phyloP scores from a whole-genome alignment of 2,888 invertebrate genomes.

The Molorchus minor region DNA sequence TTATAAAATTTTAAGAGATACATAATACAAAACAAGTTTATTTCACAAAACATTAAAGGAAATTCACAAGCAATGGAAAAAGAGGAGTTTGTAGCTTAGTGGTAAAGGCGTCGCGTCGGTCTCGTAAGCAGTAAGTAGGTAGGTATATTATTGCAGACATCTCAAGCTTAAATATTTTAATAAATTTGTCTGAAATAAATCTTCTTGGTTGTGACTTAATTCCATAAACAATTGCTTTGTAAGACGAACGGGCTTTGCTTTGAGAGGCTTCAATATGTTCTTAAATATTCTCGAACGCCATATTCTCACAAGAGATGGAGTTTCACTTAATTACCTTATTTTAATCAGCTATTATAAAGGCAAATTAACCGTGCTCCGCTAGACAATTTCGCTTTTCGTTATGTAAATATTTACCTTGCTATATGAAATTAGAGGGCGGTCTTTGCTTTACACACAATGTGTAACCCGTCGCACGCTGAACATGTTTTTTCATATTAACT shows the following conservation, averaged over 20 bases:
- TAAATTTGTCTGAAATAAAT: background rate
- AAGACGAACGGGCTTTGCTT: constrained; percentile 8
- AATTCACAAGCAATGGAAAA: no score
- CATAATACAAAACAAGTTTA: no score
- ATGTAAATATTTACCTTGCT: background rate
- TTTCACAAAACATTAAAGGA: no score
- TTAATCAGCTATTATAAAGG: constrained; percentile 12
- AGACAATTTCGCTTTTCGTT: background rate
- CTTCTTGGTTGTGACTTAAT: constrained; percentile 1
- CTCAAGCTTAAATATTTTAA: no score
- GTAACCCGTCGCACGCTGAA: no score
- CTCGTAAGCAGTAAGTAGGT: no score
- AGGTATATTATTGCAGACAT: no score
- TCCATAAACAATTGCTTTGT: constrained; percentile 2
- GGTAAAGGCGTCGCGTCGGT: no score
- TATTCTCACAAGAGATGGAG: background rate
- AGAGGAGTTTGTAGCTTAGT: no score
- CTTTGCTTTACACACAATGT: no score
- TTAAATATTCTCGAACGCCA: constrained; percentile 18
- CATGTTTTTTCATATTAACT: no score
- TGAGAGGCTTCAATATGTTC: constrained; percentile 17
- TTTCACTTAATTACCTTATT: constrained; percentile 14
- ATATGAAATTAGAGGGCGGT: background rate
- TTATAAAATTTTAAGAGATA: no score
- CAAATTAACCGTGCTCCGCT: constrained; percentile 19